Conservation (phyloP, 2,113 vertebrate genomes). For the Eurystomus gularis region DNA sequence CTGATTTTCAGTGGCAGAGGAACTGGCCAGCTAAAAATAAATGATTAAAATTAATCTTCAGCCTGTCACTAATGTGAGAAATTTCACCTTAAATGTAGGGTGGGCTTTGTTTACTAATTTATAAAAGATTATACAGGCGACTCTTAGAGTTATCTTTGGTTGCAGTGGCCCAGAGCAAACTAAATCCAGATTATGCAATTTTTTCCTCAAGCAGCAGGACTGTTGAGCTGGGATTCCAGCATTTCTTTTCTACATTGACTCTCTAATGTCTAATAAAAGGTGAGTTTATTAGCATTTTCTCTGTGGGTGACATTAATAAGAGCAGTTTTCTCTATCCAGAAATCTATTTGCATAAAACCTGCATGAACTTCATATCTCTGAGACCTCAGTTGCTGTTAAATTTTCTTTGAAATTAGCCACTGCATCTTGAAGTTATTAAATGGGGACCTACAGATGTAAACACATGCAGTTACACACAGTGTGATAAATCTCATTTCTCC, state of each 20-base stretch:
- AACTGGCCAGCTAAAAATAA: background rate
- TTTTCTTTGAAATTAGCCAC: slow-evolving; percentile 6
- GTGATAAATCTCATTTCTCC: background rate
- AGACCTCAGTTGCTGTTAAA: background rate
- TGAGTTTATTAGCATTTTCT: slow-evolving; percentile 31
- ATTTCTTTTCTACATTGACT: background rate
- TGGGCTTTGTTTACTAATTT: background rate
- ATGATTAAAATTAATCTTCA: background rate
- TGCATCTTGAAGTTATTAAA: background rate
- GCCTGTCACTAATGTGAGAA: background rate
- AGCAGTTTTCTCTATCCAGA: background rate
- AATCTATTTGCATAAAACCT: slow-evolving; percentile 28
- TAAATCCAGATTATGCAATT: background rate
- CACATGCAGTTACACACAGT: background rate
- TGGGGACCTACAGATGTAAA: background rate
- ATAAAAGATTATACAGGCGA: background rate
- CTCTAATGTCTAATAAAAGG: slow-evolving; percentile 17
- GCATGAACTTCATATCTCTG: background rate
- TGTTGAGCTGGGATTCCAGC: background rate
- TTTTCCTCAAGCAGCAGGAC: background rate
- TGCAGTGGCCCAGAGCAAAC: background rate
- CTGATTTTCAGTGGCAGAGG: background rate
- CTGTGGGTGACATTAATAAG: background rate
- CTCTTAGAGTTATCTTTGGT: background rate
- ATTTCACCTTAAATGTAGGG: background rate